Evolutionary conservation across 1,140 invertebrate genomes (phyloP).

Genomic region (Epicauta chinensis): DNA sequence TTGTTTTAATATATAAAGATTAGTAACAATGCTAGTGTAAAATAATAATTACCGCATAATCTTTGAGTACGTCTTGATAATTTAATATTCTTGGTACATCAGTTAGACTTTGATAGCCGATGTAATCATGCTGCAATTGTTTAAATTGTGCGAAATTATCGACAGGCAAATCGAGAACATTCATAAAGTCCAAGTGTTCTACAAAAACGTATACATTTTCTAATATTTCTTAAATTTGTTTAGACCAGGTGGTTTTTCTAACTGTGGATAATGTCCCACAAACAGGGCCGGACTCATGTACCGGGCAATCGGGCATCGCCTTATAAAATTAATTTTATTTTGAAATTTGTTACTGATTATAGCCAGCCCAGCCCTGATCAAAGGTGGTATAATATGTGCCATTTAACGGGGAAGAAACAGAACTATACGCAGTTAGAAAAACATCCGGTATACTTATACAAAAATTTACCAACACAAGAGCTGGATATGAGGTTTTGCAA

Average conservation of each 20-base stretch:
- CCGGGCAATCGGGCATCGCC: too few relatives aligned
- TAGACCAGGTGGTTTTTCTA: too few relatives aligned
- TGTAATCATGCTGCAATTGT: constrained; percentile 86
- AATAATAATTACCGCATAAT: constrained; percentile 50
- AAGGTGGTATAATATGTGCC: too few relatives aligned
- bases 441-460: background rate
- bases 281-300: too few relatives aligned
- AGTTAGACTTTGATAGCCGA: constrained; percentile 93
- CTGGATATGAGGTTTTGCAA: constrained; percentile 94
- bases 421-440: too few relatives aligned
- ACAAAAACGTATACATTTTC: too few relatives aligned
- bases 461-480: constrained; percentile 73
- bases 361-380: too few relatives aligned
- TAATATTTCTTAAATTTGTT: too few relatives aligned
- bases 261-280: too few relatives aligned
- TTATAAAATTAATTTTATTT: constrained; percentile 17
- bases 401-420: too few relatives aligned
- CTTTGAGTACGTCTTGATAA: constrained; percentile 58
- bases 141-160: constrained; percentile 73
- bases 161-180: constrained; percentile 63
- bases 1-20: background rate
- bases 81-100: constrained; percentile 83
- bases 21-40: background rate
- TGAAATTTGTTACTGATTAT: too few relatives aligned
- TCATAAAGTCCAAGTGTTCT: constrained; percentile 96